Percentiles rank a stretch among this genome's conserved stretches.
phyloP scores from a whole-genome alignment of 2,888 invertebrate genomes.

The Lasioglossum leucozonium region DNA sequence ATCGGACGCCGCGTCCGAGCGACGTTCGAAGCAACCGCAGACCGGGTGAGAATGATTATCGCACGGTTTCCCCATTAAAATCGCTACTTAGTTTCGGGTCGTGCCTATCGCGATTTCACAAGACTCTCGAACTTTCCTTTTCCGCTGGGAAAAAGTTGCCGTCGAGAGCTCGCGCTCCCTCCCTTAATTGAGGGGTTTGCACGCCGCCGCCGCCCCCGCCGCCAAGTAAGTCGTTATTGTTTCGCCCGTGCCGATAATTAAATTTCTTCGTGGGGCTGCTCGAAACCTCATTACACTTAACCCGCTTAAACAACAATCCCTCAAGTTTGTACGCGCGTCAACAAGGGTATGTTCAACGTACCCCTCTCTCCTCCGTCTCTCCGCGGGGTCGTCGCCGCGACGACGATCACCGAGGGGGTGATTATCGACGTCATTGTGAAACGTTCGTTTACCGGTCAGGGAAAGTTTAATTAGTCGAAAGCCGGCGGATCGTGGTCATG shows the following conservation, averaged over 20 bases:
- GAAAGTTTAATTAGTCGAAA: conserved; percentile 54
- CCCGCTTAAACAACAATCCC: conserved; percentile 61
- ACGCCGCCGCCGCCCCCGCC: background rate
- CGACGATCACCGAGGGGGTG: conserved; percentile 11
- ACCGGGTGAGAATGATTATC: background rate
- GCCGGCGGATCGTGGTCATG: conserved; percentile 15
- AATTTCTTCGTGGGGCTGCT: conserved; percentile 62
- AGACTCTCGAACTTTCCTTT: conserved; percentile 5
- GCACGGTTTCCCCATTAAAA: background rate
- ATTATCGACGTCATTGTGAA: conserved; percentile 32
- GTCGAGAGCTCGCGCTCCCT: background rate
- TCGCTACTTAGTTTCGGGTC: background rate
- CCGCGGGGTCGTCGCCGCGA: background rate
- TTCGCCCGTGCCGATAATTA: conserved; percentile 63
- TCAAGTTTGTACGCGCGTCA: conserved; percentile 48
- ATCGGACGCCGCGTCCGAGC: background rate
- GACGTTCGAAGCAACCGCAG: background rate
- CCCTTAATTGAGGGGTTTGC: background rate
- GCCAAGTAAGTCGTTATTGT: conserved; percentile 57
- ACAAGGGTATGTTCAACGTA: conserved; percentile 37
- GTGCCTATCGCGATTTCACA: background rate
- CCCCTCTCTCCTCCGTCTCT: background rate
- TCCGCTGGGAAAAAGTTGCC: background rate
- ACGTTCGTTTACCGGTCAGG: conserved; percentile 27
- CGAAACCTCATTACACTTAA: conserved; percentile 63